Evolutionary conservation across 1,140 invertebrate species (phyloP).

Genomic region (Caenorhabditis elegans): WBcel235 BX284605.5:20827001-20827500

Average conservation of each 20-base stretch:
- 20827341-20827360: constrained; percentile 31
- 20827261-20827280: neutral
- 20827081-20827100: neutral
- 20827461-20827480: constrained; percentile 44
- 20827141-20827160: neutral
- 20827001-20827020: neutral
- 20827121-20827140: too few relatives aligned
- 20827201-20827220: neutral
- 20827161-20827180: neutral
- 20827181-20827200: neutral
- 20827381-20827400: neutral
- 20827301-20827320: constrained; percentile 12
- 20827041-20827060: neutral
- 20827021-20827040: neutral
- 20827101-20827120: too few relatives aligned
- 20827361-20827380: constrained; percentile 42
- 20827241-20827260: neutral
- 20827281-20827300: neutral
- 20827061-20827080: constrained; percentile 33
- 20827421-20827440: constrained; percentile 41
- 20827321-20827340: constrained; percentile 46
- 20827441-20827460: constrained; percentile 44
- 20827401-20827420: constrained; percentile 31
- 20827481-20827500: constrained; percentile 39
- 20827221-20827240: neutral